These are phyloP conservation scores for Gambelia wislizenii DNA, from an alignment of 2,797 vertebrate genomes.

Conservation along the genomic window DNA sequence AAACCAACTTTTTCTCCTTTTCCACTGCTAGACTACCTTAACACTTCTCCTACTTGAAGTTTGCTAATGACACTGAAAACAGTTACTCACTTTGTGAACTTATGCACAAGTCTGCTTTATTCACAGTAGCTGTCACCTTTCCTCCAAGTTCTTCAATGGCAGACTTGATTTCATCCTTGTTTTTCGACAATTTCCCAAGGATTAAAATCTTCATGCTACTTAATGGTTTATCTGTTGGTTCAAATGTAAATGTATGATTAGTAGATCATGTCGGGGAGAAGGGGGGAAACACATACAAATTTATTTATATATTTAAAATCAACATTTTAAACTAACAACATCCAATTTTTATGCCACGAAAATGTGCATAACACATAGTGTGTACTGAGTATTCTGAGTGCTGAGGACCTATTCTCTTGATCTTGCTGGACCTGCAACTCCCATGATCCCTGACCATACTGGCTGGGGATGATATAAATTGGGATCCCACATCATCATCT, in stretches of 20 bases:
- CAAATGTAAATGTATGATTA: not conserved
- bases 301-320: not conserved
- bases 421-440: too few relatives aligned
- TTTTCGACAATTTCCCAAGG: constrained; percentile 91
- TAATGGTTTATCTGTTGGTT: constrained; percentile 88
- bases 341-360: not conserved
- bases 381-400: not conserved
- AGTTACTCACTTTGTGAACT: constrained; percentile 90
- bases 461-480: too few relatives aligned
- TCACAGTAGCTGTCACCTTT: constrained; percentile 87
- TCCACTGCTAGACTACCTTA: not conserved
- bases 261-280: not conserved
- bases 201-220: constrained; percentile 89
- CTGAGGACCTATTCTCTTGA: too few relatives aligned
- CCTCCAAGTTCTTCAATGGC: constrained; percentile 92
- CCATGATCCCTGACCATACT: too few relatives aligned
- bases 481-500: too few relatives aligned
- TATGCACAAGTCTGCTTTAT: constrained; percentile 90
- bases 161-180: constrained; percentile 92
- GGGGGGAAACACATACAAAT: not conserved
- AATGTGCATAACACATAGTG: not conserved
- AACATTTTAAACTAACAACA: not conserved
- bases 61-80: not conserved
- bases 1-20: not conserved
- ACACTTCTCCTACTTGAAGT: not conserved